Base-by-base conservation (phyloP, 2,797 vertebrate genomes). In the Botia kubotai region DNA sequence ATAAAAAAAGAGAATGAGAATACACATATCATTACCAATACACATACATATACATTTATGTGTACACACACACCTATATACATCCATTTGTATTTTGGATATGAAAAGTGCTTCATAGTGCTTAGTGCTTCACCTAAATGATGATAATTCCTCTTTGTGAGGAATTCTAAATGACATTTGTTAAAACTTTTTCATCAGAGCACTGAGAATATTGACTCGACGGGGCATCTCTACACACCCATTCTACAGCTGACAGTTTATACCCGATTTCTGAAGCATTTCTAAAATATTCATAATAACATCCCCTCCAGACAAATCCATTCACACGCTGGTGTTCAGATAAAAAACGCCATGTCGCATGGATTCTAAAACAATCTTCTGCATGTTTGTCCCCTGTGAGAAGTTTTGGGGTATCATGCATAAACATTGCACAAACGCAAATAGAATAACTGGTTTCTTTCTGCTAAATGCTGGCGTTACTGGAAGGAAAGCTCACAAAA, bases 151-250 rank as follows among this genome's bases (percentile, higher is more conserved):
- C 29, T 72, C 43, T 52, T 39, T 10, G 52, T 21, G n/a, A 26
- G 10, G n/a, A 72, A 72, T 53, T 60, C 23, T 53, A 46, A 79
- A 8, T 11, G 10, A 26, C 39, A 63, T 72, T 69, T 29, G 48
- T 69, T 74, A 60, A 66, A 86, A 86, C 77, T 80, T 65, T 68
- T 81, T 79, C 72, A 82, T 84, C 80, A 83, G 39, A 72, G 69
- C 58, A 86, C 58, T 79, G 74, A 26, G 84, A 80, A 89, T 90
- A 90, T 82, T 77, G 53, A 65, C 63, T 77, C 17, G 21, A 68
- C 67, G 23, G 75, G 86, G 85, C 72, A 89, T 88, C 89, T 85
- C 77, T 69, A 39, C 83, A 36, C 72, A 29, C 75, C 60, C 62
- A 53, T 80, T 77, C 63, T 12, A 87, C 88, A 88, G 83, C 29